phyloP scores from a whole-genome alignment of 2,888 invertebrate species.

The Chirona hameri region DNA sequence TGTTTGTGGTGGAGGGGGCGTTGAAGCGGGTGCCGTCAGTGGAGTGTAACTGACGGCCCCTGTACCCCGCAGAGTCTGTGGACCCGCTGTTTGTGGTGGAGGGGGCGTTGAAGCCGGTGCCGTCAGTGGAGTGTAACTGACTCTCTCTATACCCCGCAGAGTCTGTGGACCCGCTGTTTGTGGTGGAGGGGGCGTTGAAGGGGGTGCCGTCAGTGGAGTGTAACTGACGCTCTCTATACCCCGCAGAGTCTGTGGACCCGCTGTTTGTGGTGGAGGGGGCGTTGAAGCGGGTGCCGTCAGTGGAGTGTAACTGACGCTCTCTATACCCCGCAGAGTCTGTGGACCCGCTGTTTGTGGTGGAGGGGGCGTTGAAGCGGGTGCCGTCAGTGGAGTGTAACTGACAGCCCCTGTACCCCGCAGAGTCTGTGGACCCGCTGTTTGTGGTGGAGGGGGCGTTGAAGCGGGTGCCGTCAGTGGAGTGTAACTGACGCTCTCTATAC shows the following conservation, averaged over 20 bases:
- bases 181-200: slow-evolving; percentile 35
- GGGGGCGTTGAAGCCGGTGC: slow-evolving; percentile 35
- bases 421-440: slow-evolving; percentile 36
- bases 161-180: slow-evolving; percentile 35
- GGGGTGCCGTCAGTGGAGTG: slow-evolving; percentile 27
- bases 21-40: slow-evolving; percentile 32
- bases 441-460: slow-evolving; percentile 38
- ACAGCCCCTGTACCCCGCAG: slow-evolving; percentile 3
- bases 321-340: slow-evolving; percentile 28
- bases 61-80: slow-evolving; percentile 32
- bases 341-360: slow-evolving; percentile 35
- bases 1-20: slow-evolving; percentile 35
- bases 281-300: slow-evolving; percentile 29
- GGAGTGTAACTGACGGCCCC: background rate
- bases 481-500: no score
- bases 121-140: background rate
- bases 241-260: slow-evolving; percentile 35
- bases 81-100: slow-evolving; percentile 38
- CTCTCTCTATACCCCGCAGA: background rate
- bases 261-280: slow-evolving; percentile 38
- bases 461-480: slow-evolving; percentile 11
- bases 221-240: background rate
- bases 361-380: slow-evolving; percentile 34
- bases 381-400: background rate
- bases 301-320: background rate